Evolutionary conservation across 2,888 invertebrate genomes (phyloP).

Genomic region (Chrysolina oricalcia): DNA sequence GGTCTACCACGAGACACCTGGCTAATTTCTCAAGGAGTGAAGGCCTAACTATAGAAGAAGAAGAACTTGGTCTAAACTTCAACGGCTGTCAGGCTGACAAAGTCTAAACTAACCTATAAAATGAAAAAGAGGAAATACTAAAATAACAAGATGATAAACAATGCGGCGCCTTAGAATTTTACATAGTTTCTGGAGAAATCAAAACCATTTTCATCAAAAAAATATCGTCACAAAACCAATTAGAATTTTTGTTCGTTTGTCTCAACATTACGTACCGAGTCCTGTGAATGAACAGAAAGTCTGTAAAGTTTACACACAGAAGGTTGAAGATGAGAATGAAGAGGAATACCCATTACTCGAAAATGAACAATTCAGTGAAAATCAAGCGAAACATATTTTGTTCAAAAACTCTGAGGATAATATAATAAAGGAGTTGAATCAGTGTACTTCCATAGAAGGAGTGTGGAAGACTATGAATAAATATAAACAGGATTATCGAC

Average conservation of each 20-base stretch:
- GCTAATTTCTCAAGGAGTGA: no score
- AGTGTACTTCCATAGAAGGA: slow-evolving; percentile 67
- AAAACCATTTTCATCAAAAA: neutral
- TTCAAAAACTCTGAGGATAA: slow-evolving; percentile 60
- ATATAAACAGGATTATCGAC: slow-evolving; percentile 52
- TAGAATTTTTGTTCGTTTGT: slow-evolving; percentile 9
- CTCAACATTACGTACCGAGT: neutral
- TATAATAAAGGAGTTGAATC: slow-evolving; percentile 62
- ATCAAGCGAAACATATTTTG: slow-evolving; percentile 43
- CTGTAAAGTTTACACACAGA: slow-evolving; percentile 37
- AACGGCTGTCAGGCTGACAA: no score
- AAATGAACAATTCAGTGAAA: slow-evolving; percentile 32
- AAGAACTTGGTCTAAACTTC: no score
- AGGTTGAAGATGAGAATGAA: slow-evolving; percentile 38
- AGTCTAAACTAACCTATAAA: no score
- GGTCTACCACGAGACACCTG: no score
- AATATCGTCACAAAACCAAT: neutral
- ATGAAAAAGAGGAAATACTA: no score
- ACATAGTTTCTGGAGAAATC: slow-evolving; percentile 7
- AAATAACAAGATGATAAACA: neutral
- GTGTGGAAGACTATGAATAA: slow-evolving; percentile 66
- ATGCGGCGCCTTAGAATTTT: neutral
- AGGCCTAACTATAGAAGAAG: no score
- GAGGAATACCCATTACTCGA: slow-evolving; percentile 41
- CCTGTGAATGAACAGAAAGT: slow-evolving; percentile 27